Percentiles rank a stretch among this genome's conserved stretches.
Evolutionary conservation across 2,113 vertebrate species (phyloP).

Genomic region (Arizona elegans): DNA sequence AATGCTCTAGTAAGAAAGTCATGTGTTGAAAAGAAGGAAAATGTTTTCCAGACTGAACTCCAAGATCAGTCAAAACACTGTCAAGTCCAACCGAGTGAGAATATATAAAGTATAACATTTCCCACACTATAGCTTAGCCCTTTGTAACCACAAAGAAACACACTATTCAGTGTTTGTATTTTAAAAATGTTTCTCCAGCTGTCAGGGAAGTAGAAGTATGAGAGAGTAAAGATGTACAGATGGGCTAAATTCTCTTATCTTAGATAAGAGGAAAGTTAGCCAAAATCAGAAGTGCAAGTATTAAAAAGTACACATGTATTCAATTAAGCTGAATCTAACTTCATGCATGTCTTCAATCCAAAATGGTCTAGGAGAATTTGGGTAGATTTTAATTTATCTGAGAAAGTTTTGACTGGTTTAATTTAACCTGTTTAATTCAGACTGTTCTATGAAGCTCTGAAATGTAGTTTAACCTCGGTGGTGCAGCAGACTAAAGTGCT

Average conservation of each 20-base stretch:
- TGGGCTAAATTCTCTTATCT: conserved; percentile 21
- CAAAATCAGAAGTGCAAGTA: neutral
- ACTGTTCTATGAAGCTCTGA: neutral
- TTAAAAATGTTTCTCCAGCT: conserved; percentile 48
- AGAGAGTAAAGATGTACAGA: conserved; percentile 32
- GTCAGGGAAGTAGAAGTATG: conserved; percentile 20
- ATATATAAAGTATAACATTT: neutral
- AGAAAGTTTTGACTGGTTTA: neutral
- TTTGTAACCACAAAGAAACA: conserved; percentile 18
- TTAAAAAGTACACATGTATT: neutral
- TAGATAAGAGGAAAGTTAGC: conserved; percentile 10
- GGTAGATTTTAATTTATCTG: neutral
- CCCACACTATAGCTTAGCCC: neutral
- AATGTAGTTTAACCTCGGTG: neutral
- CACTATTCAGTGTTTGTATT: conserved; percentile 37
- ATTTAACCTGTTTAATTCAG: neutral
- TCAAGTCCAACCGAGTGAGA: conserved; percentile 16
- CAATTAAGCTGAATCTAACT: neutral
- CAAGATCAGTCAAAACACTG: conserved; percentile 28
- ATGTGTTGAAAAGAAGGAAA: conserved; percentile 2
- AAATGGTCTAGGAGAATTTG: neutral
- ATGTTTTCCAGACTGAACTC: neutral
- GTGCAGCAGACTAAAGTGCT: too few species aligned
- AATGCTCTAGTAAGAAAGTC: conserved; percentile 7
- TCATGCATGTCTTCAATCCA: neutral